These are phyloP conservation scores for Sebastes dallii DNA, from an alignment of 2,797 vertebrate species.

Conservation along the genomic window DNA sequence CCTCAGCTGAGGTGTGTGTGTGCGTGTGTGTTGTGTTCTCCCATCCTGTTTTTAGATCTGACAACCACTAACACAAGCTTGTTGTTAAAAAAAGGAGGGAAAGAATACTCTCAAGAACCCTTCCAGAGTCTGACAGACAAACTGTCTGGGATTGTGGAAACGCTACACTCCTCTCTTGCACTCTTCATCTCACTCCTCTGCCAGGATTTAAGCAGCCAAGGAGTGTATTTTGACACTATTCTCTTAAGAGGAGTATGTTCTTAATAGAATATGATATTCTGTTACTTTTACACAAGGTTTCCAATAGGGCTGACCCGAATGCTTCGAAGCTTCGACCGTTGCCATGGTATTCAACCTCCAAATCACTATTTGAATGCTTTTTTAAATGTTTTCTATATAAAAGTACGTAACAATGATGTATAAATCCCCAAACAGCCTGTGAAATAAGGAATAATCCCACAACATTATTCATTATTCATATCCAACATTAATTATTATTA, in stretches of 20 bases:
- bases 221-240: conserved; percentile 27
- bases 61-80: conserved; percentile 68
- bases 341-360: too few relatives aligned
- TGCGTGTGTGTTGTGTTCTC: conserved; percentile 43
- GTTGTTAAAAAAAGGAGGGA: conserved; percentile 37
- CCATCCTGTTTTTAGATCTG: conserved; percentile 73
- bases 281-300: background rate
- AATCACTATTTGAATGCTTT: too few relatives aligned
- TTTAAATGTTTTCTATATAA: too few relatives aligned
- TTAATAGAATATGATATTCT: conserved; percentile 5
- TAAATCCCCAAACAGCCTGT: too few relatives aligned
- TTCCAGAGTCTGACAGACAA: conserved; percentile 64
- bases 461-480: too few relatives aligned
- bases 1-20: conserved; percentile 47
- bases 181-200: conserved; percentile 47
- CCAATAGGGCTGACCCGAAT: too few relatives aligned
- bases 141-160: conserved; percentile 52
- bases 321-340: too few relatives aligned
- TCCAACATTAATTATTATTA: too few relatives aligned
- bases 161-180: conserved; percentile 26
- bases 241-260: conserved; percentile 12
- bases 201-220: conserved; percentile 22
- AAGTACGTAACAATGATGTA: too few relatives aligned
- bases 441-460: too few relatives aligned
- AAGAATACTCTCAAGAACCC: conserved; percentile 55